These are phyloP conservation scores for Acrobasis repandana DNA, from an alignment of 2,888 invertebrate species.

Conservation along the genomic window DNA sequence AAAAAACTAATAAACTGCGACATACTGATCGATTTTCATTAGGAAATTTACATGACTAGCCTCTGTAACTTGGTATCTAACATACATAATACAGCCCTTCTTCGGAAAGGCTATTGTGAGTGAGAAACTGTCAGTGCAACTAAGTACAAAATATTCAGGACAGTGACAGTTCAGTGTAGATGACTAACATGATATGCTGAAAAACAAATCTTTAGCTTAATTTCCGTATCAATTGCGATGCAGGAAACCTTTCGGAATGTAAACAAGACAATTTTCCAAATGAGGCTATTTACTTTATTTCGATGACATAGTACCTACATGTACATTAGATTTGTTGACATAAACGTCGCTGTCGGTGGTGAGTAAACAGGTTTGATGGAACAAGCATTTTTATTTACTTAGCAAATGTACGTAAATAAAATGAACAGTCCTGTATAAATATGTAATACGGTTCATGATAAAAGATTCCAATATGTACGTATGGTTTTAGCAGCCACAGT, in stretches of 20 bases:
- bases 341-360: neutral
- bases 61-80: too few relatives aligned
- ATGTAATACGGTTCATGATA: neutral
- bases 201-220: too few relatives aligned
- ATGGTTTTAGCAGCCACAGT: neutral
- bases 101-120: too few relatives aligned
- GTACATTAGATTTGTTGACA: constrained; percentile 15
- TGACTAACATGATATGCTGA: too few relatives aligned
- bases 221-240: too few relatives aligned
- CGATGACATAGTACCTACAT: neutral
- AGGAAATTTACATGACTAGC: too few relatives aligned
- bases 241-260: constrained; percentile 25
- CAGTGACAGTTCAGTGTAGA: too few relatives aligned
- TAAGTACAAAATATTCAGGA: too few relatives aligned
- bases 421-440: neutral
- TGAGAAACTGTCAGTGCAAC: too few relatives aligned
- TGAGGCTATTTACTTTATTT: neutral
- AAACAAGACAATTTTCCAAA: constrained; percentile 33
- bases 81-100: too few relatives aligned
- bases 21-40: too few relatives aligned
- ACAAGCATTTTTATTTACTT: neutral
- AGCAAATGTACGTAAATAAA: neutral
- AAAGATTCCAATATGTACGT: neutral
- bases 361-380: constrained; percentile 1
- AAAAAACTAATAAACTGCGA: too few relatives aligned